Evolutionary conservation across 2,888 invertebrate genomes (phyloP).

Genomic region (Cryptocheilus praepositus): DNA sequence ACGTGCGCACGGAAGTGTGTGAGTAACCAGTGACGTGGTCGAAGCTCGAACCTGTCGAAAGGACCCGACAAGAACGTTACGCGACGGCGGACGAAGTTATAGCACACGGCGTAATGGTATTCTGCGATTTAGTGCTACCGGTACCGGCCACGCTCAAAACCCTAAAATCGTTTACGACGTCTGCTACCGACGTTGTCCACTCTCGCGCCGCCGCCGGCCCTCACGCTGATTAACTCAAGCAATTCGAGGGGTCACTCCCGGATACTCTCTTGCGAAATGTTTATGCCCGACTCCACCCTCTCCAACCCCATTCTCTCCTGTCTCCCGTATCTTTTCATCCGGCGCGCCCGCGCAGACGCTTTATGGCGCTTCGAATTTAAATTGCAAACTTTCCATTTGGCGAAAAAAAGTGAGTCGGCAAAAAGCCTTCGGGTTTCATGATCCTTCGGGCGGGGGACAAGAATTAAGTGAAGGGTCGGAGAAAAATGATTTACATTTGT

Average conservation of each 20-base stretch:
- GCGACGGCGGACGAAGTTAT: background rate
- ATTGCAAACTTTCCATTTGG: background rate
- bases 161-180: constrained; percentile 28
- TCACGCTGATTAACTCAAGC: constrained; percentile 25
- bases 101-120: constrained; percentile 5
- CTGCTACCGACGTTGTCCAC: constrained; percentile 13
- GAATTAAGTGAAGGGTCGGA: background rate
- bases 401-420: too few relatives aligned
- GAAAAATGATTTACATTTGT: constrained; percentile 28
- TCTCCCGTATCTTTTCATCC: background rate
- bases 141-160: constrained; percentile 2
- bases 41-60: background rate
- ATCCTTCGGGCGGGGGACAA: background rate
- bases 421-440: too few relatives aligned
- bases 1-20: too few relatives aligned
- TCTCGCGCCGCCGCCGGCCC: constrained; percentile 2
- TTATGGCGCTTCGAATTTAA: constrained; percentile 4
- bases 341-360: background rate
- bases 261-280: constrained; percentile 23
- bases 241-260: constrained; percentile 23
- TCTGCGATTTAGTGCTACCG: constrained; percentile 9
- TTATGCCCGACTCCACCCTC: constrained; percentile 23
- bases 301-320: background rate
- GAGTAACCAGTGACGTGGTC: background rate
- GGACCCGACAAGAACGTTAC: too few relatives aligned